phyloP scores from a whole-genome alignment of 2,888 invertebrate genomes.

The Odontocolon sp. region DNA sequence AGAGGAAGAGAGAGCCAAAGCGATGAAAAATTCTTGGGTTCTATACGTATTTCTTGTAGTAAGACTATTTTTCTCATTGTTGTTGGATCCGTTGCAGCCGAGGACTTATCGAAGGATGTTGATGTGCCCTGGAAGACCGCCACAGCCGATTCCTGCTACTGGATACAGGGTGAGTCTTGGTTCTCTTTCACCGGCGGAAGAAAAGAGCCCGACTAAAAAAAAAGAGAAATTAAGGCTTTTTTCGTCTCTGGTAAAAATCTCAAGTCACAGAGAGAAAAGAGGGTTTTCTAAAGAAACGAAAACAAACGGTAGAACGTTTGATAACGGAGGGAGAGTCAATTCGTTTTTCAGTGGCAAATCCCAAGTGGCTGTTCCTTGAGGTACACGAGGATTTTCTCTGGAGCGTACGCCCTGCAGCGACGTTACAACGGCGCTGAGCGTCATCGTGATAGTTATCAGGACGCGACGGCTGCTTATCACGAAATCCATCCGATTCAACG shows the following conservation, averaged over 20 bases:
- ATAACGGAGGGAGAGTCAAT: background rate
- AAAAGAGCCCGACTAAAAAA: background rate
- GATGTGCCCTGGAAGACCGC: conserved; percentile 76
- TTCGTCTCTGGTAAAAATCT: background rate
- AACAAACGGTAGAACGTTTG: too few species aligned
- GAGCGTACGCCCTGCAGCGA: conserved; percentile 72
- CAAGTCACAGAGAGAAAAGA: too few species aligned
- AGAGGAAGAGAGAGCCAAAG: background rate
- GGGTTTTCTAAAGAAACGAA: too few species aligned
- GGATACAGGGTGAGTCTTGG: conserved; percentile 71
- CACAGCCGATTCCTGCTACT: conserved; percentile 72
- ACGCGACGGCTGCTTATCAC: conserved; percentile 73
- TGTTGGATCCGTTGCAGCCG: conserved; percentile 66
- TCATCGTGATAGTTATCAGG: conserved; percentile 69
- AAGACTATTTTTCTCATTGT: conserved; percentile 35
- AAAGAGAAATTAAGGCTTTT: background rate
- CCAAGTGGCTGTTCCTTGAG: conserved; percentile 77
- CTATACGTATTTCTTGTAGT: background rate
- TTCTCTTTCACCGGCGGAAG: background rate
- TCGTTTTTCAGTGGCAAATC: conserved; percentile 72
- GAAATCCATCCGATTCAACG: conserved; percentile 74
- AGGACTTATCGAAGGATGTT: conserved; percentile 73
- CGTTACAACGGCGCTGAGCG: conserved; percentile 65
- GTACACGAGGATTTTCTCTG: conserved; percentile 77
- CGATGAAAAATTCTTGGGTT: background rate